phyloP scores from a whole-genome alignment of 2,888 invertebrate genomes.

The Eubasilissa splendida region DNA sequence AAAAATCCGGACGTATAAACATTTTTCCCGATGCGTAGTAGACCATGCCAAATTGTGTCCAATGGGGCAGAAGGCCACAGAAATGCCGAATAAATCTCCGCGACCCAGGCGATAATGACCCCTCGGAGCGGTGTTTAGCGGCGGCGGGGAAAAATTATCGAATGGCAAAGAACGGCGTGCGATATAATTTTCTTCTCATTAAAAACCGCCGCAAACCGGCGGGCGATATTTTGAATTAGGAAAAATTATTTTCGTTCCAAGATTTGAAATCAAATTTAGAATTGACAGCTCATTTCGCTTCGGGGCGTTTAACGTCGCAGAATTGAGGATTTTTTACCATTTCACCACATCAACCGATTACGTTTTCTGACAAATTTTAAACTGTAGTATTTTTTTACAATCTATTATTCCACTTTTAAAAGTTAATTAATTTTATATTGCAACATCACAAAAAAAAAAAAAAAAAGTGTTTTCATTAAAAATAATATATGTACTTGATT shows the following conservation, averaged over 20 bases:
- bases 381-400: too few species aligned
- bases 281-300: neutral
- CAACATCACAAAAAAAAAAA: too few species aligned
- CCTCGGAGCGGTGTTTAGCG: neutral
- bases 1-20: neutral
- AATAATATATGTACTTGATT: too few species aligned
- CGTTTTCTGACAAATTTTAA: too few species aligned
- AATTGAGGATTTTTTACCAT: too few species aligned
- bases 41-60: constrained; percentile 1
- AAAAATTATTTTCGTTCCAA: neutral
- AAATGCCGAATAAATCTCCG: constrained; percentile 1
- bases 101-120: neutral
- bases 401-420: too few species aligned
- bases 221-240: neutral
- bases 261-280: constrained; percentile 23
- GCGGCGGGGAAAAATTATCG: neutral
- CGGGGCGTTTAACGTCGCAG: too few species aligned
- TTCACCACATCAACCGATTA: too few species aligned
- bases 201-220: constrained; percentile 22
- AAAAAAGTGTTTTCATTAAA: too few species aligned
- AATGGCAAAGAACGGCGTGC: neutral
- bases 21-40: neutral
- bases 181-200: constrained; percentile 9
- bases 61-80: neutral
- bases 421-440: too few species aligned